phyloP scores from a whole-genome alignment of 2,888 invertebrate species.

The Amphipyra tragopoginis region DNA sequence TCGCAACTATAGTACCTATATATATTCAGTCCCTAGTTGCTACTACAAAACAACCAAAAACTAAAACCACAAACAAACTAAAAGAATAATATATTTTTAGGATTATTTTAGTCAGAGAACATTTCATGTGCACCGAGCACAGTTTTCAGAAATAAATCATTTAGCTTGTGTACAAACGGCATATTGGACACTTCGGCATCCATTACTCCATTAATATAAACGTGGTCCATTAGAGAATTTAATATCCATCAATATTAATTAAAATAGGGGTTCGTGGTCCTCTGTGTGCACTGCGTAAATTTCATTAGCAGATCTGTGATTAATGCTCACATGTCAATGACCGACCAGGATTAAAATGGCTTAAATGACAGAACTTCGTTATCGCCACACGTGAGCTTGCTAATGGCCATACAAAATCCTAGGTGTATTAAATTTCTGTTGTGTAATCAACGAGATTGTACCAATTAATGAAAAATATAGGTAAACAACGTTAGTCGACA shows the following conservation, averaged over 20 bases:
- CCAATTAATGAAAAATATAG: too few relatives aligned
- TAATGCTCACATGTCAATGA: conserved; percentile 12
- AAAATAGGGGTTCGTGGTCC: conserved; percentile 2
- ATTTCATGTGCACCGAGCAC: too few relatives aligned
- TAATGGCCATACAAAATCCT: conserved; percentile 11
- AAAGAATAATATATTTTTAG: too few relatives aligned
- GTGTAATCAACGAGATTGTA: conserved; percentile 12
- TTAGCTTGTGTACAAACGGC: too few relatives aligned
- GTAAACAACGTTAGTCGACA: too few relatives aligned
- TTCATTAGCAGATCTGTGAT: conserved; percentile 27
- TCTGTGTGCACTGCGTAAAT: neutral
- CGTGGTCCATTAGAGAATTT: neutral
- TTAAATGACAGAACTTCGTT: conserved; percentile 41
- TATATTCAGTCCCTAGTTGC: too few relatives aligned
- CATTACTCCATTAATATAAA: neutral
- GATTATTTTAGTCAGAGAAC: too few relatives aligned
- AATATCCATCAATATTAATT: conserved; percentile 17
- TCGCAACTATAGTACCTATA: too few relatives aligned
- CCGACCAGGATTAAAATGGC: conserved; percentile 25
- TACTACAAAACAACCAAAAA: too few relatives aligned
- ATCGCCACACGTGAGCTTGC: conserved; percentile 45
- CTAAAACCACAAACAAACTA: too few relatives aligned
- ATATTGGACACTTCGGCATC: too few relatives aligned
- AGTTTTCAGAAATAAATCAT: too few relatives aligned
- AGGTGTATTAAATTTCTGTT: conserved; percentile 15